Percentiles rank a stretch among this genome's conserved stretches.
These are phyloP conservation scores for Halcyon malimbica DNA, from an alignment of 2,113 vertebrate species.

Conservation along the genomic window DNA sequence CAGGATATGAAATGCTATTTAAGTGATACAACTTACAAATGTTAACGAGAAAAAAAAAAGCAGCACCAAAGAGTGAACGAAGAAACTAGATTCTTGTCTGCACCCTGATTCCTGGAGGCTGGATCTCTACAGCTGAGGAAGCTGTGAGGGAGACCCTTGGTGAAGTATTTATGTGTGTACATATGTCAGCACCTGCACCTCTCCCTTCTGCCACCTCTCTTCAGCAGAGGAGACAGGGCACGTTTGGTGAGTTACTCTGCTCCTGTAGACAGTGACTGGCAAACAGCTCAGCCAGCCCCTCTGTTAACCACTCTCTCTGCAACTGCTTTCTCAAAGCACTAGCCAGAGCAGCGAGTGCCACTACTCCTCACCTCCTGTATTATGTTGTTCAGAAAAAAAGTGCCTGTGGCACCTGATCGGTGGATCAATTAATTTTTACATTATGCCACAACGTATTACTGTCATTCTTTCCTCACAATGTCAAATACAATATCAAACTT, in stretches of 20 bases:
- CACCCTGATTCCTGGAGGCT: neutral
- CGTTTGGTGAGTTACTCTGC: neutral
- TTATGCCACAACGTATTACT: neutral
- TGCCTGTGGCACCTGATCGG: neutral
- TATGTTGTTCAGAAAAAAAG: neutral
- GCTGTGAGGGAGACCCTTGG: neutral
- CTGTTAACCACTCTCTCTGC: neutral
- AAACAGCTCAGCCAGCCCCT: neutral
- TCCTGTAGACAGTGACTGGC: neutral
- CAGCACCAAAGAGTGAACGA: slow-evolving; percentile 49
- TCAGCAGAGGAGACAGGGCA: neutral
- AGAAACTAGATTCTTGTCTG: neutral
- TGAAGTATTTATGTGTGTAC: accelerated
- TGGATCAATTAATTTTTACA: neutral
- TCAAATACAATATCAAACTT: slow-evolving; percentile 27
- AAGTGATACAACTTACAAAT: slow-evolving; percentile 53
- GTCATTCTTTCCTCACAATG: neutral
- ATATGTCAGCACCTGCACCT: neutral
- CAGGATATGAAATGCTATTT: slow-evolving; percentile 55
- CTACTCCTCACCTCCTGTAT: neutral
- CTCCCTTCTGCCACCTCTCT: neutral
- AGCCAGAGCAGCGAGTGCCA: neutral
- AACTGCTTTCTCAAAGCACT: neutral
- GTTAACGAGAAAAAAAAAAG: neutral
- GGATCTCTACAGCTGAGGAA: neutral